Conservation (phyloP, 1,140 invertebrate species). For the Papilio helenus region DNA sequence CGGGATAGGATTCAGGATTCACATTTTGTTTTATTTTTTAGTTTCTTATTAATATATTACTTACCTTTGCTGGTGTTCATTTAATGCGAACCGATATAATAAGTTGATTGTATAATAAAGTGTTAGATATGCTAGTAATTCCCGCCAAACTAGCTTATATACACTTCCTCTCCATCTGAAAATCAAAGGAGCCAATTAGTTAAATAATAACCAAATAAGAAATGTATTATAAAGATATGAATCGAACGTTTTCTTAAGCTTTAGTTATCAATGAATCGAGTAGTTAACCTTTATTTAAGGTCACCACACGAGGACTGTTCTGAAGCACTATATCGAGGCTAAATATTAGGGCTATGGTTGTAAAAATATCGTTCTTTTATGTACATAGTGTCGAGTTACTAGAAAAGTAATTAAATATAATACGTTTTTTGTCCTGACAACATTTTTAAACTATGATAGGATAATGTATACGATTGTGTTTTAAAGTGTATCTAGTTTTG, state of each 20-base stretch:
- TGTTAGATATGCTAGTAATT: conserved; percentile 93
- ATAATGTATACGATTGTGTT: not conserved
- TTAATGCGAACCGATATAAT: conserved; percentile 93
- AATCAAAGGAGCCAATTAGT: conserved; percentile 64
- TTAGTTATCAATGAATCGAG: conserved; percentile 36
- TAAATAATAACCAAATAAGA: not conserved
- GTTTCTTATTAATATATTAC: conserved; percentile 26
- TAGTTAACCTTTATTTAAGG: conserved; percentile 36
- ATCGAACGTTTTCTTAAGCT: conserved; percentile 19
- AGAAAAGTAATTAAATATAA: too few species aligned
- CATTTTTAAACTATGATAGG: not conserved
- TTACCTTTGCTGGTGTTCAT: conserved; percentile 91
- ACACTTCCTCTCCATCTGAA: conserved; percentile 97
- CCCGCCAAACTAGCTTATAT: conserved; percentile 98
- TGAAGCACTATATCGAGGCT: conserved; percentile 29
- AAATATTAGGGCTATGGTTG: conserved; percentile 27
- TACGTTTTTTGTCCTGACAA: not conserved
- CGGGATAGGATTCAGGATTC: not conserved
- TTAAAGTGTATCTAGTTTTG: not conserved
- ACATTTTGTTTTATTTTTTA: not conserved
- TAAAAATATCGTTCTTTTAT: conserved; percentile 16
- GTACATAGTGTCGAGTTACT: not conserved
- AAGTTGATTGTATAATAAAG: conserved; percentile 95
- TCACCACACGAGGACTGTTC: conserved; percentile 24
- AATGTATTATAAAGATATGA: conserved; percentile 3